Evolutionary conservation across 2,113 vertebrate species (phyloP).

Genomic region (Rhadina sibilatrix): DNA sequence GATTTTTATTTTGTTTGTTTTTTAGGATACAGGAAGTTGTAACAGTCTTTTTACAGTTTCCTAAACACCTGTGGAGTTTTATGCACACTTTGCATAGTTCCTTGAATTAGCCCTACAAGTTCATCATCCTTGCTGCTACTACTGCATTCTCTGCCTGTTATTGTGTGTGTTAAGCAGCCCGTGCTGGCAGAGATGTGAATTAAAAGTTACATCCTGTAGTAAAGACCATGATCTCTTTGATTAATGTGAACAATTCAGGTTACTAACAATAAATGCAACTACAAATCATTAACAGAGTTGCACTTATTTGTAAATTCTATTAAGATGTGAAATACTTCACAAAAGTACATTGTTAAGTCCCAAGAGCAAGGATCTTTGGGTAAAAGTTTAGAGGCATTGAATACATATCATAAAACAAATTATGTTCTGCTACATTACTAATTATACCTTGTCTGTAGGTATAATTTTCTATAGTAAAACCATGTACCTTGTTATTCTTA

Average conservation of each 20-base stretch:
- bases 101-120: not conserved
- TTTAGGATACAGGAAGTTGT: not conserved
- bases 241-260: not conserved
- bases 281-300: not conserved
- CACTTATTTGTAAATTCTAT: not conserved
- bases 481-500: not conserved
- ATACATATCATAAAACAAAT: not conserved
- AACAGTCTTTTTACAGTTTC: not conserved
- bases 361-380: not conserved
- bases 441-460: not conserved
- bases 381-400: not conserved
- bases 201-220: not conserved
- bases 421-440: not conserved
- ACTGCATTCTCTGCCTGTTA: not conserved
- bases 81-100: not conserved
- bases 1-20: not conserved
- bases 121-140: not conserved
- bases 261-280: not conserved
- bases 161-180: not conserved
- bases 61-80: not conserved
- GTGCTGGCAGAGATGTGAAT: not conserved
- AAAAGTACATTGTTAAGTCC: not conserved
- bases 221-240: not conserved
- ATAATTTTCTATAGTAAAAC: not conserved
- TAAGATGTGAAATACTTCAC: not conserved